Evolutionary conservation across 2,113 vertebrate genomes (phyloP).

Genomic region (Elephantulus edwardii): DNA sequence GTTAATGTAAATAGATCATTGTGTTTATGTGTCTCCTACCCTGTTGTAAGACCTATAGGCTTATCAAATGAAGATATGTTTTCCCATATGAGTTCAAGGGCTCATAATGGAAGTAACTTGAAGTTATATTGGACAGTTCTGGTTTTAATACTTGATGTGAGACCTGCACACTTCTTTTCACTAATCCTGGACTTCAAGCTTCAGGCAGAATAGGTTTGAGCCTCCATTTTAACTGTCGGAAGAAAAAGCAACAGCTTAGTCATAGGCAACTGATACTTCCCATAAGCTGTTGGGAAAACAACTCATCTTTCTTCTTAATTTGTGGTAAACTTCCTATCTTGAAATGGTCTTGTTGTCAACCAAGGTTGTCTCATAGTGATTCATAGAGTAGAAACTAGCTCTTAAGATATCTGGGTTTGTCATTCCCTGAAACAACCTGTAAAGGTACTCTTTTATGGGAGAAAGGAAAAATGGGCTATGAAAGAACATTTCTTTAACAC

Average conservation of each 20-base stretch:
- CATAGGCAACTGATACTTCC: background rate
- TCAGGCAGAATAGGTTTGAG: background rate
- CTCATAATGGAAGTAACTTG: background rate
- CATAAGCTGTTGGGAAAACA: background rate
- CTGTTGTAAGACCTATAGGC: background rate
- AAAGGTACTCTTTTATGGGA: background rate
- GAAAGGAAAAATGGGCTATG: background rate
- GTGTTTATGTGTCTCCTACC: background rate
- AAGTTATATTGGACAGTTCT: background rate
- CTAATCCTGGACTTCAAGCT: background rate
- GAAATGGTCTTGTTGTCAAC: background rate
- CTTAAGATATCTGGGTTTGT: background rate
- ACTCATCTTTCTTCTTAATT: background rate
- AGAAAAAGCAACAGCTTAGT: background rate
- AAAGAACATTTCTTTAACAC: background rate
- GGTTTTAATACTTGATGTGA: background rate
- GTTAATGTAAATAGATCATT: background rate
- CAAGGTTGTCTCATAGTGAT: background rate
- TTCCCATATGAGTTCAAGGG: background rate
- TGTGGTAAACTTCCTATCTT: background rate
- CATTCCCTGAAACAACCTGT: background rate
- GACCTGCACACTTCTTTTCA: too few species aligned
- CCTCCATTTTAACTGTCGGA: background rate
- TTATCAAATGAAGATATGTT: background rate
- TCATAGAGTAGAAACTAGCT: background rate